These are phyloP conservation scores for Tineola bisselliella DNA, from an alignment of 2,888 invertebrate species.

Conservation along the genomic window DNA sequence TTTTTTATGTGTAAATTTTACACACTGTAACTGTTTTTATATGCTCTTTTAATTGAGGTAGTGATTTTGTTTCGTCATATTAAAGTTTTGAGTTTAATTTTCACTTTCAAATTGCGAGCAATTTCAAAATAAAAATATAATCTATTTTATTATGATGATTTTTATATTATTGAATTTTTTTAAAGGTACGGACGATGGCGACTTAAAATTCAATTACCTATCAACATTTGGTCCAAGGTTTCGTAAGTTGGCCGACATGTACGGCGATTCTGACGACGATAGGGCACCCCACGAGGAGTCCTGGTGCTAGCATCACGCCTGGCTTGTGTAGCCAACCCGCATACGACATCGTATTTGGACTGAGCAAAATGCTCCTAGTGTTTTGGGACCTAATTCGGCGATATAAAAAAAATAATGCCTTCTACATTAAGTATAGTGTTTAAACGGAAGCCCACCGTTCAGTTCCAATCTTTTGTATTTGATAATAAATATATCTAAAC, in stretches of 20 bases:
- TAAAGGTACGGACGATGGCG: slow-evolving; percentile 86
- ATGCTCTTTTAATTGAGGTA: too few relatives aligned
- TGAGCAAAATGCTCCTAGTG: not conserved
- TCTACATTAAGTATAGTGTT: not conserved
- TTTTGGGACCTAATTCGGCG: slow-evolving; percentile 9
- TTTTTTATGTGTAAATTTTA: too few relatives aligned
- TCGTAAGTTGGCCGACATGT: slow-evolving; percentile 93
- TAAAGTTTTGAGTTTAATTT: too few relatives aligned
- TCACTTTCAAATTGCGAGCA: too few relatives aligned
- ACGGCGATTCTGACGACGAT: slow-evolving; percentile 90
- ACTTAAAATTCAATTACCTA: slow-evolving; percentile 92
- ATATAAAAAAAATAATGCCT: not conserved
- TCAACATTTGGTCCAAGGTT: slow-evolving; percentile 96
- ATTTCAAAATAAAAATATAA: too few relatives aligned
- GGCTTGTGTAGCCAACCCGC: slow-evolving; percentile 54
- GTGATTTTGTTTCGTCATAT: too few relatives aligned
- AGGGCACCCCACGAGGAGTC: slow-evolving; percentile 82
- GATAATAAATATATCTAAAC: slow-evolving; percentile 3
- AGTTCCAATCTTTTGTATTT: not conserved
- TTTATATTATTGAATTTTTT: slow-evolving; percentile 7
- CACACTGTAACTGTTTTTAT: too few relatives aligned
- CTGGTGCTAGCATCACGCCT: slow-evolving; percentile 77
- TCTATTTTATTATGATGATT: not conserved
- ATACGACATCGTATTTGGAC: not conserved
- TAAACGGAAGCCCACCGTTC: slow-evolving; percentile 12